phyloP scores from a whole-genome alignment of 2,797 vertebrate species.

The Cynopterus sphinx region DNA sequence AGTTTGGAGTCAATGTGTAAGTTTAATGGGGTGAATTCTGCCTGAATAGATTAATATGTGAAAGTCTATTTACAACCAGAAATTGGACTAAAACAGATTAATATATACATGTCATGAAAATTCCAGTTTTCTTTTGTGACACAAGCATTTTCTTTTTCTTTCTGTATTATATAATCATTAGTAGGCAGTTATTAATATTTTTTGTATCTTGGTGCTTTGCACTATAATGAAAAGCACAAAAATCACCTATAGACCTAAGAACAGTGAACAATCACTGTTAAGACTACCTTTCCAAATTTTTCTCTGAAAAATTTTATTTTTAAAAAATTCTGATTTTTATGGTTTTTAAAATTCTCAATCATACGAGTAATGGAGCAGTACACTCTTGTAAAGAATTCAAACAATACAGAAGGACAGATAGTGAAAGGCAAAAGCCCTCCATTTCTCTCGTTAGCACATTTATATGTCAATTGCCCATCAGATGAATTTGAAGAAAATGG shows the following conservation, averaged over 20 bases:
- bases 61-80: background rate
- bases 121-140: background rate
- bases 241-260: background rate
- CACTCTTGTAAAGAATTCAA: background rate
- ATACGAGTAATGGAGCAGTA: background rate
- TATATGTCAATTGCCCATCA: background rate
- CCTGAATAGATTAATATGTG: background rate
- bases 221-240: background rate
- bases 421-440: background rate
- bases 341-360: background rate
- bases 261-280: background rate
- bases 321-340: conserved; percentile 11
- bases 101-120: background rate
- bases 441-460: conserved; percentile 28
- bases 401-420: background rate
- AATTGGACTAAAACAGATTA: background rate
- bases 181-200: background rate
- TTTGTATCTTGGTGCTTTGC: conserved; percentile 6
- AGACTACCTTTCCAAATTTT: background rate
- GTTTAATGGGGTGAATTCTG: background rate
- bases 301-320: background rate
- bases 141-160: background rate
- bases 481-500: background rate
- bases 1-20: background rate
- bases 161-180: background rate